Percentiles rank a stretch among this genome's conserved stretches.
Evolutionary conservation across 1,140 invertebrate genomes (phyloP).

Genomic region (Steinernema khuongi): DNA sequence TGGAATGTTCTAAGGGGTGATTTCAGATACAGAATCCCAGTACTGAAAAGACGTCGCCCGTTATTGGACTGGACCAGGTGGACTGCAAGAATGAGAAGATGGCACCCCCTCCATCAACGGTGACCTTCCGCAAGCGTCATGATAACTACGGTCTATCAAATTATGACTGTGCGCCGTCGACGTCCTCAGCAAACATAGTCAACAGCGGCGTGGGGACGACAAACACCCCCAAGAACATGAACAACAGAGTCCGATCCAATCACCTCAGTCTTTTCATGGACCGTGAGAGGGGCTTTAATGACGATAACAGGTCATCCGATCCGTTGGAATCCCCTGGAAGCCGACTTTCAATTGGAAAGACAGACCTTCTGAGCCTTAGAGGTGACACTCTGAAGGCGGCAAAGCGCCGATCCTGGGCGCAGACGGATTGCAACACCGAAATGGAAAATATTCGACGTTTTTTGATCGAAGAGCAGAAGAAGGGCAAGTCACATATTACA

Average conservation of each 20-base stretch:
- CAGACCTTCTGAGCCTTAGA: constrained; percentile 32
- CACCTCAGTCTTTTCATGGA: background rate
- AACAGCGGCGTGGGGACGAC: background rate
- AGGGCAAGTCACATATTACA: constrained; percentile 21
- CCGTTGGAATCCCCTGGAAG: background rate
- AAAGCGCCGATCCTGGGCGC: constrained; percentile 39
- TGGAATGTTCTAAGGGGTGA: too few species aligned
- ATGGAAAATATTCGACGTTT: constrained; percentile 30
- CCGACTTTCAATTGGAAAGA: constrained; percentile 18
- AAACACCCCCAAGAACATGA: background rate
- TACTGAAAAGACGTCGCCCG: background rate
- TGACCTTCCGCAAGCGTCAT: background rate
- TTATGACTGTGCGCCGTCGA: background rate
- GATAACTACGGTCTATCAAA: background rate
- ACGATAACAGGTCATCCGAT: background rate
- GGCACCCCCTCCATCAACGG: background rate
- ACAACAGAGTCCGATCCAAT: background rate
- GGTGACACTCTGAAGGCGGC: constrained; percentile 37
- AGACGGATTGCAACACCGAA: constrained; percentile 33
- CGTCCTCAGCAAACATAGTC: background rate
- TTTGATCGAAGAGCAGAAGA: constrained; percentile 31
- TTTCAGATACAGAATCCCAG: background rate
- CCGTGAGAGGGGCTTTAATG: background rate
- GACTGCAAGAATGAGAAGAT: constrained; percentile 3
- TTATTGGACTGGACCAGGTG: background rate